These are phyloP conservation scores for Girardinus metallicus DNA, from an alignment of 2,797 vertebrate genomes.

Conservation along the genomic window DNA sequence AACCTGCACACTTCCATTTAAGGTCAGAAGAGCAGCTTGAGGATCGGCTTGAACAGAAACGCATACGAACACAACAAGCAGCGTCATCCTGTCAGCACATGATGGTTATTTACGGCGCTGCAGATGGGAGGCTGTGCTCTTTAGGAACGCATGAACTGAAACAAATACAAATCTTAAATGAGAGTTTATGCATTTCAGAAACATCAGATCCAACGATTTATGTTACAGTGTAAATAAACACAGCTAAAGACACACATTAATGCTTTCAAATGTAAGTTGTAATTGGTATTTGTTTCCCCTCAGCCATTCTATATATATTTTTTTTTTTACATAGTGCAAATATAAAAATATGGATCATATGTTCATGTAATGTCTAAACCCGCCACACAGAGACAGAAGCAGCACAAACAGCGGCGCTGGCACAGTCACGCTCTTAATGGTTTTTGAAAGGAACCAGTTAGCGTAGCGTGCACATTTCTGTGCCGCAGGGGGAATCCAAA, in stretches of 20 bases:
- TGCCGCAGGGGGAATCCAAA: too few relatives aligned
- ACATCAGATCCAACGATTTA: neutral
- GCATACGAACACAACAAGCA: neutral
- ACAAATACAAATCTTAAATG: neutral
- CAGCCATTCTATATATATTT: neutral
- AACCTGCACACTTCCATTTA: slow-evolving; percentile 39
- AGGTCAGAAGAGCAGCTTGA: slow-evolving; percentile 35
- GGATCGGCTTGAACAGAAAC: slow-evolving; percentile 16
- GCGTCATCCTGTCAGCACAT: slow-evolving; percentile 23
- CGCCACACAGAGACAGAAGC: neutral
- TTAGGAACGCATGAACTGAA: neutral
- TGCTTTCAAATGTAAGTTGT: neutral
- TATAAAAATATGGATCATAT: neutral
- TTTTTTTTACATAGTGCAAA: neutral
- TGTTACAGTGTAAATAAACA: neutral
- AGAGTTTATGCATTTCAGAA: neutral
- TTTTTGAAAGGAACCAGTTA: too few relatives aligned
- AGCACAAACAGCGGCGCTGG: neutral
- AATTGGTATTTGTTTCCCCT: neutral
- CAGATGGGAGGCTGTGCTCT: slow-evolving; percentile 4
- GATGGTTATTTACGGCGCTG: slow-evolving; percentile 37
- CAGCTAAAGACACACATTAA: neutral
- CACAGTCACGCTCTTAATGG: neutral
- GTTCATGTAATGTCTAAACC: neutral
- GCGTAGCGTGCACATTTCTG: too few relatives aligned